Base-by-base conservation (phyloP, 2,113 vertebrate species). In the Callospermophilus lateralis region DNA sequence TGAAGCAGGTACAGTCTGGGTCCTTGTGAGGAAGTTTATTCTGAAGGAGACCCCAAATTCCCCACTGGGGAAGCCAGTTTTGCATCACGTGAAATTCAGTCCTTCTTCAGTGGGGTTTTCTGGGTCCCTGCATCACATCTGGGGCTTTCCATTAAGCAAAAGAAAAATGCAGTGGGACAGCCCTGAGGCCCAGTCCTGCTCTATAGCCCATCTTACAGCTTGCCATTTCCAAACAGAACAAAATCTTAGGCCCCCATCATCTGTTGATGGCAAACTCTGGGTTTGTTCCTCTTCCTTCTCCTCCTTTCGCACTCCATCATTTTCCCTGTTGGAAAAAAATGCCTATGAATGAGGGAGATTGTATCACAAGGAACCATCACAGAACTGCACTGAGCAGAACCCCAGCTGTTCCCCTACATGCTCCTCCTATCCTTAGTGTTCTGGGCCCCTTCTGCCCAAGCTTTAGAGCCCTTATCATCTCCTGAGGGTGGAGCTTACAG, bases 1-100 rank as follows among this genome's bases (percentile, higher is more conserved):
- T 84, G 99, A 99, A 99, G 99, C 99, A 99, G 99, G 99, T 99
- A 99, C 97, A 55, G 48, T 28, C 93, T 1, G 63, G 20, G 20
- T 67, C 77, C 67, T 72, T 37, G 8, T 20, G 48, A 63, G 45
- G 70, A 42, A 61, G 30, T 67, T 6, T 53, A 13, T 63, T 63
- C 72, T 51, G 30, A 11, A 12, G 58, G 39, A 90, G n/a, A 80
- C n/a, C 34, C 34, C 65, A 6, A 51, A 17, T 13, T 37, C n/a
- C 61, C 53, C n/a, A 0, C 13, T 34, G 2, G 13, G 4, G 16
- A 74, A 97, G 93, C 83, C 90, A 37, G 42, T 34, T 87, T 34
- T 45, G 9, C 6, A 0, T 53, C 68, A 34, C 63, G 51, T 72
- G 6, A 30, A 85, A 73, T 32, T 68, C 65, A 65, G 89, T 90